These are phyloP conservation scores for Synergus gifuensis DNA, from an alignment of 2,888 invertebrate genomes.

Conservation along the genomic window DNA sequence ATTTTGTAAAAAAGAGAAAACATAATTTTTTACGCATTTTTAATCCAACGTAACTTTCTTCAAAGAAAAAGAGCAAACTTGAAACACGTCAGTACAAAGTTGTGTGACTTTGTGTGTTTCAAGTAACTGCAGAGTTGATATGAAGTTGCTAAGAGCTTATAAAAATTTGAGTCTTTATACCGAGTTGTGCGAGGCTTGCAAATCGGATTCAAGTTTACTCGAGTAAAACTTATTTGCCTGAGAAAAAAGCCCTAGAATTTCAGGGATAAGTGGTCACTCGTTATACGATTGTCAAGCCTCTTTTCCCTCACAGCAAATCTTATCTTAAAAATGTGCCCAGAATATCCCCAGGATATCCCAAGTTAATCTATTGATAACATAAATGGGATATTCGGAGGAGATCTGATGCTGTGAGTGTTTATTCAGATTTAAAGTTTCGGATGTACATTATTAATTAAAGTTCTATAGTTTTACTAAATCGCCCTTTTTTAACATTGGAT, in stretches of 20 bases:
- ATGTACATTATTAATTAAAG: background rate
- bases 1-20: slow-evolving; percentile 3
- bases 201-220: slow-evolving; percentile 4
- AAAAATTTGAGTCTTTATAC: slow-evolving; percentile 10
- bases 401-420: background rate
- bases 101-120: slow-evolving; percentile 18
- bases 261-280: slow-evolving; percentile 1
- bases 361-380: too few species aligned
- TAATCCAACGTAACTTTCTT: slow-evolving; percentile 18
- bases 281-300: background rate
- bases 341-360: background rate
- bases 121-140: slow-evolving; percentile 17
- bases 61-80: background rate
- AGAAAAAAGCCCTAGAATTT: slow-evolving; percentile 31
- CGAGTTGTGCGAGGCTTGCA: slow-evolving; percentile 9
- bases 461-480: background rate
- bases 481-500: background rate
- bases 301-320: background rate
- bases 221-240: background rate
- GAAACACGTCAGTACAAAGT: background rate
- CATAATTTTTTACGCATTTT: background rate
- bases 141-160: slow-evolving; percentile 18
- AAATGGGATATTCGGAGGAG: background rate
- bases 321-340: too few species aligned
- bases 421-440: background rate